Evolutionary conservation across 2,888 invertebrate genomes (phyloP), one percentile per base, ranked within the genome.

Genomic region (Cordilura impudica): DNA sequence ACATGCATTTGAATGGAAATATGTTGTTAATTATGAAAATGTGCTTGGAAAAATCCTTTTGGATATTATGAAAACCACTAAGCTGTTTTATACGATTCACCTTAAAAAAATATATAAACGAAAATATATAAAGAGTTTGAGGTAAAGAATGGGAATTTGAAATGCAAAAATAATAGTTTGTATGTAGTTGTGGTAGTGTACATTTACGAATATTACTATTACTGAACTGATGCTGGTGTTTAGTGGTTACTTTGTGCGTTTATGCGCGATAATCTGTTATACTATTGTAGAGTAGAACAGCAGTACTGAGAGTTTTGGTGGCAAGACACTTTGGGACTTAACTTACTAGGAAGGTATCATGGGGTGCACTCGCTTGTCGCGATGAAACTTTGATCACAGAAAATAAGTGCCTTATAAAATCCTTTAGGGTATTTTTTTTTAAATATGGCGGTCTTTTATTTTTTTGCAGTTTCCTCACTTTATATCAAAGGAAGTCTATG

Each of bases 191-290:
- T 14, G 43, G 19, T 16, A 4, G 12, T n/a, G n/a, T 39, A 39
- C 1, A 2, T 29, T 19, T 43, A 12, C 19, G 16, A 7, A 18
- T 18, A 47, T 12, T 69, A 4, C 26, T 18, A 51, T 51, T 21
- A 51, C 19, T 29, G 19, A 63, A 45, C 71, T 54, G 45, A 47
- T 31, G 26, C 35, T 54, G 60, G 71, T 61, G 66, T 71, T 60
- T 71, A 54, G 71, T 61, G 71, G 77, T 67, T 77, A 67, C 77
- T 77, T 77, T 77, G 60, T 72, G 70, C 77, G 21, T 77, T 72
- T 49, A 72, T 66, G 61, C 61, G 71, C 67, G 49, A 54, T 77
- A 77, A 77, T 66, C 67, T 60, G 18, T 6, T 14, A 39, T 12
- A 39, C n/a, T n/a, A n/a, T 12, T n/a, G 35, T n/a, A 26, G 12